Conservation (phyloP, 35 echinoderm and acorn worm genomes). For the Acanthaster planci region DNA sequence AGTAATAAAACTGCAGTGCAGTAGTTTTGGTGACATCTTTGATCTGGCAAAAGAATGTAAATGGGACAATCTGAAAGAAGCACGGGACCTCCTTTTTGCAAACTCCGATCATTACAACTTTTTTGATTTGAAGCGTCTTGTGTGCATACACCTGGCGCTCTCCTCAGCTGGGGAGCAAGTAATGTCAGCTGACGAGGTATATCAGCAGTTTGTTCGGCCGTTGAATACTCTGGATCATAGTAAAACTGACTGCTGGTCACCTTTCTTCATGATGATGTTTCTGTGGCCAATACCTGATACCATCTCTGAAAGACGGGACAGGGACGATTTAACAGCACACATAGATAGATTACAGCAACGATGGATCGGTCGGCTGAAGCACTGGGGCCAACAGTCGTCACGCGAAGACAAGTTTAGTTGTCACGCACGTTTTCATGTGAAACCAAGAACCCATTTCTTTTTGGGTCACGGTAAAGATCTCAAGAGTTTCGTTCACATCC, state of each 20-base stretch:
- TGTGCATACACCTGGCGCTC: background rate
- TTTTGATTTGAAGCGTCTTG: constrained; percentile 3
- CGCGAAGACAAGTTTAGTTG: background rate
- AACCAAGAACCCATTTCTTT: constrained; percentile 38
- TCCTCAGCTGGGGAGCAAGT: background rate
- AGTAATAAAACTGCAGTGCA: background rate
- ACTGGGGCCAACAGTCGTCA: too few relatives aligned
- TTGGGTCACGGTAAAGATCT: constrained; percentile 5
- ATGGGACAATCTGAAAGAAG: background rate
- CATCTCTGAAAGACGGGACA: background rate
- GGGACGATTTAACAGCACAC: background rate
- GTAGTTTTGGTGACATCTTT: constrained; percentile 17
- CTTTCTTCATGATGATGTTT: constrained; percentile 47
- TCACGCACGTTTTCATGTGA: background rate
- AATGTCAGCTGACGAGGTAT: constrained; percentile 20
- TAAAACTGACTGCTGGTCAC: background rate
- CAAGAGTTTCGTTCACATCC: constrained; percentile 17
- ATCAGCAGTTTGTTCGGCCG: background rate
- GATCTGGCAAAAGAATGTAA: background rate
- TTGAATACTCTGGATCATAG: background rate
- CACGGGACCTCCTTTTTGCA: background rate
- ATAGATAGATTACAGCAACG: background rate
- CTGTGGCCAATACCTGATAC: constrained; percentile 1
- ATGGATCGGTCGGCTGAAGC: too few relatives aligned
- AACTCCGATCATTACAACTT: background rate